Conservation (phyloP, 53 echinoderm and acorn worm species). For the Holothuria scabra region DNA sequence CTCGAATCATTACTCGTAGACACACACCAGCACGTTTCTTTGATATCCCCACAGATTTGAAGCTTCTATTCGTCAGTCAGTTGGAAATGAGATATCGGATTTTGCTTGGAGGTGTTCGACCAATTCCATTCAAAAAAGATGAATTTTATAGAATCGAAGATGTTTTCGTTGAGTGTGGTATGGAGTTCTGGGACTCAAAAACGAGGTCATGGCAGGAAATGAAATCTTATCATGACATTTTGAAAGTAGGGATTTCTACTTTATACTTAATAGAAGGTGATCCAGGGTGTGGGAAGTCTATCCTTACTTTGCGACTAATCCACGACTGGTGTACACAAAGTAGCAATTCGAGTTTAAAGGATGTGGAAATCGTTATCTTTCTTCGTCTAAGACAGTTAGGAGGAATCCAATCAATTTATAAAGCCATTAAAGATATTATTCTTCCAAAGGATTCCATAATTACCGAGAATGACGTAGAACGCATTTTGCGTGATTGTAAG, state of each 20-base stretch:
- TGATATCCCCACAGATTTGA: no score
- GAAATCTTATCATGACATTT: not conserved
- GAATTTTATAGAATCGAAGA: not conserved
- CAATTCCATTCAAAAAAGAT: no score
- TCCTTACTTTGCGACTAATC: not conserved
- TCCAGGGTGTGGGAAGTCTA: constrained; percentile 3
- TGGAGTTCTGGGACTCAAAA: not conserved
- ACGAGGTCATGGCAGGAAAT: not conserved
- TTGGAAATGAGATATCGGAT: no score
- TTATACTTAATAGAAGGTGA: not conserved
- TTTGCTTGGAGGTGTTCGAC: no score
- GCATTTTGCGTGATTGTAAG: not conserved
- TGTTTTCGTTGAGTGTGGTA: not conserved
- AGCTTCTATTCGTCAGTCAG: no score
- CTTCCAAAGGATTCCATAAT: constrained; percentile 1
- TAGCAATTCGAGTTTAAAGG: not conserved
- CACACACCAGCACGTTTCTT: no score
- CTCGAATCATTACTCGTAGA: no score
- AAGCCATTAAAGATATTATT: not conserved
- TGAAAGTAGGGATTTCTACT: not conserved
- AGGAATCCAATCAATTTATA: not conserved
- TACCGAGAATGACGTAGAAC: not conserved
- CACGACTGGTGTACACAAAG: constrained; percentile 6
- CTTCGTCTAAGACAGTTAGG: not conserved
- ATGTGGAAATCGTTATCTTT: not conserved